These are phyloP conservation scores for Todiramphus chloris DNA, from an alignment of 2,113 vertebrate genomes.

Conservation along the genomic window DNA sequence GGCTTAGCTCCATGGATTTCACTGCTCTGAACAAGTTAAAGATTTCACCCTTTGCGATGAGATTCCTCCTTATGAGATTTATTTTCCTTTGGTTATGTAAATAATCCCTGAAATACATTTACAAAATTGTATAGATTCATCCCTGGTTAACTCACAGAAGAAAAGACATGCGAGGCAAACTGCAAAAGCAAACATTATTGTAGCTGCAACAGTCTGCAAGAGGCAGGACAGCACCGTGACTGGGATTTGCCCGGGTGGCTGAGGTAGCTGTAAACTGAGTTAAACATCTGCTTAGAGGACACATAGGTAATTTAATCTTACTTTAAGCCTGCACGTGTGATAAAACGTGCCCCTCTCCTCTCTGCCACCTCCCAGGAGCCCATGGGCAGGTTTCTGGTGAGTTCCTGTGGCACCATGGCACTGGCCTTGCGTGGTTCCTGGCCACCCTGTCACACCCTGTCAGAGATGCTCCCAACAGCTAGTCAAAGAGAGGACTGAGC, in stretches of 20 bases:
- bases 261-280: background rate
- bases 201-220: background rate
- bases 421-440: background rate
- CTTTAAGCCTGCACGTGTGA: background rate
- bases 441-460: background rate
- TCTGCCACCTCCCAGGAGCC: background rate
- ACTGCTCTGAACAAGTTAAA: background rate
- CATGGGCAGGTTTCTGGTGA: background rate
- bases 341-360: background rate
- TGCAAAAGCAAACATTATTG: background rate
- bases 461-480: background rate
- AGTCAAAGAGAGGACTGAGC: background rate
- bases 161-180: fast-evolving
- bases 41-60: background rate
- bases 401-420: background rate
- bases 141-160: background rate
- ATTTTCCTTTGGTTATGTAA: background rate
- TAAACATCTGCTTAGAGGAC: background rate
- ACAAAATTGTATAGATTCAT: background rate
- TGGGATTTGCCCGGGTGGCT: background rate
- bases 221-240: background rate
- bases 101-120: background rate
- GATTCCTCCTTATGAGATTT: background rate
- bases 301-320: background rate
- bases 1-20: background rate